Evolutionary conservation across 2,797 vertebrate species (phyloP).

Genomic region (Holocentrus rufus): DNA sequence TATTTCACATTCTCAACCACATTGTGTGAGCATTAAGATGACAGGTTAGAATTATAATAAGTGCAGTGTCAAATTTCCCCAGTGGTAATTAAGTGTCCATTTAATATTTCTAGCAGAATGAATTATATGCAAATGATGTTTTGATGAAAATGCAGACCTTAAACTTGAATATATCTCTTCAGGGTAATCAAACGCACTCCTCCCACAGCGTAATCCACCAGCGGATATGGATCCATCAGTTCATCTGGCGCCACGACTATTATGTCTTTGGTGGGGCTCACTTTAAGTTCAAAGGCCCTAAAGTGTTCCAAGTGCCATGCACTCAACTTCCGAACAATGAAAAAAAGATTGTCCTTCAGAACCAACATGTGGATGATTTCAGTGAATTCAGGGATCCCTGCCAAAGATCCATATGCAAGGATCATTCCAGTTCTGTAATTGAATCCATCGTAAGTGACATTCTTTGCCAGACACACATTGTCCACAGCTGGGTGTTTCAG

Average conservation of each 20-base stretch:
- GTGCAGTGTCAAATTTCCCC: too few relatives aligned
- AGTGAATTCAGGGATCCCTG: slow-evolving; percentile 25
- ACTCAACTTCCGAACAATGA: slow-evolving; percentile 42
- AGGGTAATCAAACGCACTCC: slow-evolving; percentile 30
- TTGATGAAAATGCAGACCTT: background rate
- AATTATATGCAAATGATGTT: too few relatives aligned
- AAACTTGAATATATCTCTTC: slow-evolving; percentile 42
- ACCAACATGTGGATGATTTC: slow-evolving; percentile 43
- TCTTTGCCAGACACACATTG: slow-evolving; percentile 3
- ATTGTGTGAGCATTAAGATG: too few relatives aligned
- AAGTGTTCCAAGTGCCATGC: slow-evolving; percentile 44
- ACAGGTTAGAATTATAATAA: too few relatives aligned
- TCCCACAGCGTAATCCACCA: slow-evolving; percentile 33
- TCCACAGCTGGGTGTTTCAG: slow-evolving; percentile 22
- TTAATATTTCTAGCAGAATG: too few relatives aligned
- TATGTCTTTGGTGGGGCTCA: slow-evolving; percentile 4
- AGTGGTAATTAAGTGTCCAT: too few relatives aligned
- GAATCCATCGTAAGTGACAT: background rate
- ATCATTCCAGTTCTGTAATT: slow-evolving; percentile 3
- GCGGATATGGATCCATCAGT: slow-evolving; percentile 37
- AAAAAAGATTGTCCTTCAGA: slow-evolving; percentile 22
- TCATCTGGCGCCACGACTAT: slow-evolving; percentile 14
- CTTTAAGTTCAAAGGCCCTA: slow-evolving; percentile 40
- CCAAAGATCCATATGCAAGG: background rate
- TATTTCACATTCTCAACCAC: too few relatives aligned